Evolutionary conservation across 2,113 vertebrate species (phyloP).

Genomic region (Mixornis gularis): DNA sequence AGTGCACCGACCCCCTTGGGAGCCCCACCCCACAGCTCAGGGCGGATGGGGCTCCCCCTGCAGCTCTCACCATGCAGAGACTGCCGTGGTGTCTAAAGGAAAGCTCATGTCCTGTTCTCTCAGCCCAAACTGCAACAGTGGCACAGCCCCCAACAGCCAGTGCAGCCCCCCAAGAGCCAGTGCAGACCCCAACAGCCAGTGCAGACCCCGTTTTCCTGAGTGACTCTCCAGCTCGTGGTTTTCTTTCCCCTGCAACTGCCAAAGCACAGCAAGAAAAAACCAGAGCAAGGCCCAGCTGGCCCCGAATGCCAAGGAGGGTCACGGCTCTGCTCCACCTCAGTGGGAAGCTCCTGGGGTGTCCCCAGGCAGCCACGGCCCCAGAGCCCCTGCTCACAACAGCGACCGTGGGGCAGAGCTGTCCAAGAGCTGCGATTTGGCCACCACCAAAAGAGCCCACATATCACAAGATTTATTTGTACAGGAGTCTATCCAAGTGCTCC

Average conservation of each 20-base stretch:
- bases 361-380: accelerated
- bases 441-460: not conserved
- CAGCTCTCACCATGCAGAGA: not conserved
- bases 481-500: not conserved
- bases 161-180: not conserved
- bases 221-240: not conserved
- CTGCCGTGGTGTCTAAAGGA: accelerated
- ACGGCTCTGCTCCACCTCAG: accelerated
- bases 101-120: accelerated
- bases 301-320: accelerated
- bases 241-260: not conserved
- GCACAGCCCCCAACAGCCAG: not conserved
- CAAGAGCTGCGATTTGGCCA: accelerated
- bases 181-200: not conserved
- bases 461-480: not conserved
- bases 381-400: not conserved
- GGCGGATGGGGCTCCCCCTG: not conserved
- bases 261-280: not conserved
- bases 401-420: not conserved
- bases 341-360: accelerated
- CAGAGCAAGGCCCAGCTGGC: not conserved
- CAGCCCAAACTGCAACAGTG: accelerated
- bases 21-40: accelerated
- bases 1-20: accelerated
- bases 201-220: not conserved